These are phyloP conservation scores for Scartelaos histophorus DNA, from an alignment of 2,113 vertebrate species.

Conservation along the genomic window DNA sequence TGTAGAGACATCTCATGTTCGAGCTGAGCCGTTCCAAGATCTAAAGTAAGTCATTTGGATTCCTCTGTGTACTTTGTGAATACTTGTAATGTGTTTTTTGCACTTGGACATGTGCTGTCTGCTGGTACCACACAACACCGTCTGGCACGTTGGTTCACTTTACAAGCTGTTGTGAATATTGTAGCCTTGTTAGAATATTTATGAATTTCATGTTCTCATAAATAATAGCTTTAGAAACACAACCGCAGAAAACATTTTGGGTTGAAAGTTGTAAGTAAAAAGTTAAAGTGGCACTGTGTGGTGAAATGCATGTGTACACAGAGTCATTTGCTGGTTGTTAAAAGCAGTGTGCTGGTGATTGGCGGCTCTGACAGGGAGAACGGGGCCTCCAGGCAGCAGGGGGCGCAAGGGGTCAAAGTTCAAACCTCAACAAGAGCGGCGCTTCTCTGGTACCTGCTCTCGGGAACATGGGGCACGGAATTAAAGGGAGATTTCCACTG, in stretches of 20 bases:
- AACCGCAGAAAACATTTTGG: conserved; percentile 25
- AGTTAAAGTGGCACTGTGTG: not conserved
- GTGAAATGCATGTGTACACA: not conserved
- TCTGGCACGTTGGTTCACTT: conserved; percentile 17
- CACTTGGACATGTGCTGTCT: not conserved
- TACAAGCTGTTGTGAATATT: conserved; percentile 27
- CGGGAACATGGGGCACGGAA: not conserved
- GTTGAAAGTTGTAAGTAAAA: conserved; percentile 4
- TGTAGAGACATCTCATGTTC: conserved; percentile 96
- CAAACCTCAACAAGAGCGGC: conserved; percentile 12
- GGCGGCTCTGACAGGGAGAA: conserved; percentile 29
- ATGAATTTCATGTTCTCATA: conserved; percentile 32
- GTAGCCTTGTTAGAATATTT: conserved; percentile 34
- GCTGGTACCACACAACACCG: conserved; percentile 1
- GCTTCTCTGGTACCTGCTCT: conserved; percentile 10
- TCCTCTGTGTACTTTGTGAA: conserved; percentile 4
- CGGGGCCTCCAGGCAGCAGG: not conserved
- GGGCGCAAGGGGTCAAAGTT: conserved; percentile 4
- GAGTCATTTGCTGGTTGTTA: conserved; percentile 24
- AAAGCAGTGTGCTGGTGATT: conserved; percentile 31
- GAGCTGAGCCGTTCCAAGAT: conserved; percentile 95
- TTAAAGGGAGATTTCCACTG: not conserved
- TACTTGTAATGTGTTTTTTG: not conserved
- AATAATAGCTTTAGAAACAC: conserved; percentile 25
- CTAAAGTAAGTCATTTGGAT: conserved; percentile 84